phyloP scores from a whole-genome alignment of 23 tunicate species.

The Ciona savignyi region DNA sequence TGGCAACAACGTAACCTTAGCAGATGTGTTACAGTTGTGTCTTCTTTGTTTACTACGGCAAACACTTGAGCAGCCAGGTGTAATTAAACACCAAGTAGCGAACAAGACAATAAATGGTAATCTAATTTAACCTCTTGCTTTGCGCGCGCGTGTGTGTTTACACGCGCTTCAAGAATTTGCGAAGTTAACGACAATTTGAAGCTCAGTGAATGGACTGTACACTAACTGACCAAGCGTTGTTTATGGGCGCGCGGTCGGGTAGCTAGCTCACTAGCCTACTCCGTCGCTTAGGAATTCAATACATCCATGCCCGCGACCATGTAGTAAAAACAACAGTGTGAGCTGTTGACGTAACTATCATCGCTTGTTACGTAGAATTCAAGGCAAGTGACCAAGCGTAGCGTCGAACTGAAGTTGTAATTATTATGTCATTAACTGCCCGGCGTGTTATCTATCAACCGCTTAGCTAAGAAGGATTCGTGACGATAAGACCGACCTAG shows the following conservation, averaged over 20 bases:
- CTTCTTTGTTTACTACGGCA: not conserved
- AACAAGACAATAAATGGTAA: too few species aligned
- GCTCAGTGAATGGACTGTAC: not conserved
- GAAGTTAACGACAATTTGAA: not conserved
- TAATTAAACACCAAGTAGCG: not conserved
- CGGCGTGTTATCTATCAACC: too few species aligned
- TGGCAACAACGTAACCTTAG: too few species aligned
- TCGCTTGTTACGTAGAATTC: not conserved
- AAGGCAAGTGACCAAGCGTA: not conserved
- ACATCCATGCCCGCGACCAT: not conserved
- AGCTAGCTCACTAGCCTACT: not conserved
- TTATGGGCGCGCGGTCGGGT: not conserved
- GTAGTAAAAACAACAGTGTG: not conserved
- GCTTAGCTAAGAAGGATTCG: too few species aligned
- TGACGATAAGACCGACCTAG: too few species aligned
- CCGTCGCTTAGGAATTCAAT: not conserved
- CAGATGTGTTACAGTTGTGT: too few species aligned
- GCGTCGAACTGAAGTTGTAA: not conserved
- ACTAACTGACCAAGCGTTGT: not conserved
- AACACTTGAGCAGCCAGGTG: not conserved
- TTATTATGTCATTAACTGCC: not conserved
- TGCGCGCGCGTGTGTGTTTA: not conserved
- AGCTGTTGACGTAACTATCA: not conserved
- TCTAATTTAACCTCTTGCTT: too few species aligned
- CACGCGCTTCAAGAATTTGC: not conserved